Evolutionary conservation across 1,140 invertebrate genomes (phyloP), one percentile per base, ranked within the genome.

Genomic region (Drosophila nigrodunni): DNA sequence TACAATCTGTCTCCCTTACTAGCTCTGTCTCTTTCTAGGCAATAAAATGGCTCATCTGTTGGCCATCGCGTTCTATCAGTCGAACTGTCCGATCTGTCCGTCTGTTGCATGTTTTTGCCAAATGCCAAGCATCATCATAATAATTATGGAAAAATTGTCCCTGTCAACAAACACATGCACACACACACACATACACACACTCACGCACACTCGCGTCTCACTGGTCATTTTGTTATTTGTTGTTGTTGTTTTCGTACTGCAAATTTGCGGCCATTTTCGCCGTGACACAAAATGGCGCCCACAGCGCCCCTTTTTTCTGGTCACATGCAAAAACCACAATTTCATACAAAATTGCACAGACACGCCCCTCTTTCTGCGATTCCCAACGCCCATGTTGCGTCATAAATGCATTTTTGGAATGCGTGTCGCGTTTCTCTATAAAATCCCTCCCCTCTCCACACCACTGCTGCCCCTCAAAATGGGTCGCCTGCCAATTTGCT

Each of bases 71-170:
- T 34, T 34, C 50, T 64, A 44, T 65, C 37, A 49, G 18, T 25
- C 7, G 9, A 10, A 15, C 52, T 37, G 34, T 41, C 35, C 8
- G 7, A 9, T 21, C 44, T 18, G 7, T 57, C 37, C 54, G 15
- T 58, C 43, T 13, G 41, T 71, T 73, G 85, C 74, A 74, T 89
- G 83, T 88, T 89, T 88, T 89, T 88, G 85, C 77, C 85, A 88
- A 83, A 83, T 80, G 83, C 85, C 83, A 72, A 88, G 85, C 85
- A 88, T 89, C 85, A 88, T 88, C 85, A 88, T 88, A 88, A 89
- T 88, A 88, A 88, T 88, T 88, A 89, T 88, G 85, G 83, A 88
- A 88, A 88, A 88, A 89, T 89, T 61, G 80, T 78, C 73, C 74
- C 64, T 88, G 85, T 88, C 85, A 77, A 83, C 77, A 46, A 50